Evolutionary conservation across 92 coral and sea anemone species (phyloP), one percentile per base, ranked within the genome.

Genomic region (Parazoanthus atlanticus): DNA sequence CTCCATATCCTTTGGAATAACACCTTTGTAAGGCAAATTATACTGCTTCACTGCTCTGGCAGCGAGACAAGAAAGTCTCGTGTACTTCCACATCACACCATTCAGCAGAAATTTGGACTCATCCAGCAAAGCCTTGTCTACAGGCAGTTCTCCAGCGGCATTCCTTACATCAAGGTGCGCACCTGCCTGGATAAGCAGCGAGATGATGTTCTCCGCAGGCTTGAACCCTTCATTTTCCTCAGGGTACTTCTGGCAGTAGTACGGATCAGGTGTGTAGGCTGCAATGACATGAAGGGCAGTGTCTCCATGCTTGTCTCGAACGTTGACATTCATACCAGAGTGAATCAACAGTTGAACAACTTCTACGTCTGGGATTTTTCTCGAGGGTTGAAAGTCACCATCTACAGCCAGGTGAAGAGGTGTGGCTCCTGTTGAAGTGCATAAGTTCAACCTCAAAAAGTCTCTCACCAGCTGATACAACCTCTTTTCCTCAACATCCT

Each of bases 51-150:
- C 85, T 33, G 85, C 74, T 32, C 71, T 81, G 30, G 85, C 85
- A 81, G 85, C 85, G 23, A 81, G 71, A 61, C 85, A 81, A 36
- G 85, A 81, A 31, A 81, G 73, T 81, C 67, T 81, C 0, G 85
- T 81, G 15, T 81, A 36, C 74, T 81, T 81, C 85, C 85, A 81
- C 71, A 58, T 81, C 46, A 61, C 25, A 61, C 41, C 47, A 6
- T 46, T 56, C 49, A 81, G 85, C 73, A 81, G 85, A 81, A 61
- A 61, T 77, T 88, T 91, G 46, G 89, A 54, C 38, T 76, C 75
- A 67, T 91, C 91, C 15, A 82, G 81, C 67, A 91, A 86, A 38
- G 93, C 93, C 34, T 87, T 47, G 56, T 91, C 93, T n/a, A 91
- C 85, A 23, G 93, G 93, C 58, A 66, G 26, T 41, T 91, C 88